Evolutionary conservation across 2,888 invertebrate species (phyloP).

Genomic region (Scaptomyza reducta): DNA sequence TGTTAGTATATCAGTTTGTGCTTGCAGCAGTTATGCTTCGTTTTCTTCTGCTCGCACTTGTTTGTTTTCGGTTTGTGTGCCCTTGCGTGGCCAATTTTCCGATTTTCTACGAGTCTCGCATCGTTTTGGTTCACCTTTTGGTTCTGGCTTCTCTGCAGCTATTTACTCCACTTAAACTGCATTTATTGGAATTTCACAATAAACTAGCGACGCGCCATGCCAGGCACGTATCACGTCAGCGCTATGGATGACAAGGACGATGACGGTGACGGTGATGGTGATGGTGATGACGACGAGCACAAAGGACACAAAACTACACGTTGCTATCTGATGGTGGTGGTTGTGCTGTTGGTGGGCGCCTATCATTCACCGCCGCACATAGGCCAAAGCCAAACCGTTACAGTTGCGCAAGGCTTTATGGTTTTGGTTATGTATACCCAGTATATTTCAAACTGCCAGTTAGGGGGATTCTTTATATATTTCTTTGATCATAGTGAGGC

Average conservation of each 20-base stretch:
- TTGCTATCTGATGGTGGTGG: neutral
- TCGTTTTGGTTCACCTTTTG: slow-evolving; percentile 29
- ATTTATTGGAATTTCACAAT: slow-evolving; percentile 78
- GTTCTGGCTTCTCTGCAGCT: slow-evolving; percentile 12
- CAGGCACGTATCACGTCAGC: slow-evolving; percentile 32
- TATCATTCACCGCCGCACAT: slow-evolving; percentile 29
- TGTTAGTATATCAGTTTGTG: neutral
- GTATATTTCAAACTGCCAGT: neutral
- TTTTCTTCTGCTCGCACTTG: neutral
- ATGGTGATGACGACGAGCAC: slow-evolving; percentile 5
- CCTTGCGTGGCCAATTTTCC: slow-evolving; percentile 67
- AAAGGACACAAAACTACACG: slow-evolving; percentile 6
- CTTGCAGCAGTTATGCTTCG: slow-evolving; percentile 3
- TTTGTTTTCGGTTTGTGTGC: slow-evolving; percentile 9
- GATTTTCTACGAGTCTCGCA: slow-evolving; percentile 51
- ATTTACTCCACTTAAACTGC: slow-evolving; percentile 42
- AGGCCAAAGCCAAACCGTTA: slow-evolving; percentile 70
- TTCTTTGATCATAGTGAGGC: too few relatives aligned
- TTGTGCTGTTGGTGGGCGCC: slow-evolving; percentile 1
- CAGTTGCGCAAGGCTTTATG: slow-evolving; percentile 64
- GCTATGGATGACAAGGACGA: slow-evolving; percentile 11
- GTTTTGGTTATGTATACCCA: slow-evolving; percentile 40
- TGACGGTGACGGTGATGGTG: neutral
- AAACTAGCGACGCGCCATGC: slow-evolving; percentile 61
- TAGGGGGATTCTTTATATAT: too few relatives aligned